phyloP scores from a whole-genome alignment of 2,888 invertebrate species.

The Ceriagrion tenellum region DNA sequence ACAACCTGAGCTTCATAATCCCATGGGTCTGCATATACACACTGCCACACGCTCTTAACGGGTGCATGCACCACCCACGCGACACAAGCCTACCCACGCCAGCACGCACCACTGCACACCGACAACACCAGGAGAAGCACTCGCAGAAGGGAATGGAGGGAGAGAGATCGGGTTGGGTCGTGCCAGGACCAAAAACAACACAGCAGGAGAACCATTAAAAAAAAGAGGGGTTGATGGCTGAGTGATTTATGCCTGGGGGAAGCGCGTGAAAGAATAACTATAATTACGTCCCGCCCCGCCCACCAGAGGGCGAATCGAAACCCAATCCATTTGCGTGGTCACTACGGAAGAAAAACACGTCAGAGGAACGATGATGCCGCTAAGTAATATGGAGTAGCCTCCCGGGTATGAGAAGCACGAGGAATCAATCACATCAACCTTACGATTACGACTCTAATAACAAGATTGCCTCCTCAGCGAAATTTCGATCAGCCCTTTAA shows the following conservation, averaged over 20 bases:
- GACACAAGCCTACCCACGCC: background rate
- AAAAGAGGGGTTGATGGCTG: background rate
- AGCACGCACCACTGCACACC: conserved; percentile 34
- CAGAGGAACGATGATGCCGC: background rate
- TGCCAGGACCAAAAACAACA: conserved; percentile 8
- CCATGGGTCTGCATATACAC: too few species aligned
- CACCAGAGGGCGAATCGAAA: background rate
- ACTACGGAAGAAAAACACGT: background rate
- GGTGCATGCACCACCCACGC: background rate
- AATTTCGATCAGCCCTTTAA: background rate
- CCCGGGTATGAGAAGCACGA: background rate
- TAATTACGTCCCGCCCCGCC: background rate
- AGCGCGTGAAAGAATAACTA: background rate
- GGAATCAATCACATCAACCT: background rate
- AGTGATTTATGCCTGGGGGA: background rate
- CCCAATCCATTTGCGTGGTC: background rate
- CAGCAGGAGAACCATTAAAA: background rate
- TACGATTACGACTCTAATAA: background rate
- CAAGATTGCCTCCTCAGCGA: background rate
- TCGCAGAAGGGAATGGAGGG: background rate
- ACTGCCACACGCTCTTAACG: background rate
- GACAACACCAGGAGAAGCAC: background rate
- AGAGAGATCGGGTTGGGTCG: background rate
- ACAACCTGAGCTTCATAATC: too few species aligned
- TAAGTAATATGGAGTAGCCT: background rate